Evolutionary conservation across 2,797 vertebrate genomes (phyloP).

Genomic region (Coregonus ussuriensis): DNA sequence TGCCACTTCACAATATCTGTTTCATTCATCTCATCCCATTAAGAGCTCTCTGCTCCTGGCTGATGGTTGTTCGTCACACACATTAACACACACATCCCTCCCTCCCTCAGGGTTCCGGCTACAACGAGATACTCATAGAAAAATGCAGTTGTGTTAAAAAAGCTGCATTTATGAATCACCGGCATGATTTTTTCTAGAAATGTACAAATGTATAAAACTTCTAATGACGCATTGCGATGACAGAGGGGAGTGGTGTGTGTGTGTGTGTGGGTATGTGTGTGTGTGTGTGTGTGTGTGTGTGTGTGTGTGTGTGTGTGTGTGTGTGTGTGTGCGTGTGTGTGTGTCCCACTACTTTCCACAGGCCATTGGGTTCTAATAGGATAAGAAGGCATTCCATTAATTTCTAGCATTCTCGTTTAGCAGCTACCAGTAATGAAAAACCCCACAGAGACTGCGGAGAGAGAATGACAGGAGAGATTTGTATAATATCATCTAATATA

Average conservation of each 20-base stretch:
- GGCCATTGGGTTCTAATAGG: background rate
- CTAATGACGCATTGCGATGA: background rate
- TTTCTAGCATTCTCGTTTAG: background rate
- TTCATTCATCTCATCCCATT: background rate
- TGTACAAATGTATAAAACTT: background rate
- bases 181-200: background rate
- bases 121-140: background rate
- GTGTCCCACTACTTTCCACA: background rate
- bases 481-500: background rate
- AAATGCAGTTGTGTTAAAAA: background rate
- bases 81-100: background rate
- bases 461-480: background rate
- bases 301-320: background rate
- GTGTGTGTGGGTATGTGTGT: background rate
- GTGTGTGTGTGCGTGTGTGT: no score
- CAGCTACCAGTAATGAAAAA: background rate
- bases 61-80: background rate
- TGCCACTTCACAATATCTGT: background rate
- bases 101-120: background rate
- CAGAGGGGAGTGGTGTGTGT: background rate
- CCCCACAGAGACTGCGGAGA: background rate
- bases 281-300: background rate
- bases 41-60: background rate
- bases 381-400: background rate
- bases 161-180: background rate